Conservation (phyloP, 2,797 vertebrate species). For the Rousettus madagascariensis region DNA sequence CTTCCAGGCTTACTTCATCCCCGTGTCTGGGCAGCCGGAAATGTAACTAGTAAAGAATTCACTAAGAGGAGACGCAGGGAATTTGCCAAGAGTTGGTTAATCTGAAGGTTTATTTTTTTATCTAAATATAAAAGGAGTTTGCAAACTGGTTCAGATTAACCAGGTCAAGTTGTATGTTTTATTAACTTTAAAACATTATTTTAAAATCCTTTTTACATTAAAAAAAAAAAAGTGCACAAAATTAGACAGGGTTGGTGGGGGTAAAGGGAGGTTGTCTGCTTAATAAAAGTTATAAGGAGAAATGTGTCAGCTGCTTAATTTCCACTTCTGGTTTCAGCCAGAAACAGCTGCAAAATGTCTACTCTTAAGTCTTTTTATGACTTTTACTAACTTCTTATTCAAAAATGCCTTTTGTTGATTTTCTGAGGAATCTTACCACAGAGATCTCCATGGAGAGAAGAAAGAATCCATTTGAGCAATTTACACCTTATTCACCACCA, state of each 20-base stretch:
- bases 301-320: slow-evolving; percentile 57
- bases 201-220: slow-evolving; percentile 55
- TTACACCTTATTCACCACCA: not conserved
- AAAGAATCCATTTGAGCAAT: slow-evolving; percentile 35
- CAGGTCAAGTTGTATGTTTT: slow-evolving; percentile 69
- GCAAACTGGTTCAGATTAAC: slow-evolving; percentile 75
- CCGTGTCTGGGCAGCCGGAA: slow-evolving; percentile 72
- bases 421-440: slow-evolving; percentile 33
- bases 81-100: slow-evolving; percentile 76
- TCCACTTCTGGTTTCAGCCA: slow-evolving; percentile 50
- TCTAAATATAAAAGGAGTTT: slow-evolving; percentile 71
- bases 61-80: slow-evolving; percentile 48
- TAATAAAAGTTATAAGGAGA: slow-evolving; percentile 68
- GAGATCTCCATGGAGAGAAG: not conserved
- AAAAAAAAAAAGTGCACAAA: slow-evolving; percentile 26
- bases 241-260: slow-evolving; percentile 18
- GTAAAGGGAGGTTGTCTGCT: slow-evolving; percentile 58
- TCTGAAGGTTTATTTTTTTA: slow-evolving; percentile 72
- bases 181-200: slow-evolving; percentile 70
- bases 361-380: slow-evolving; percentile 56
- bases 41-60: slow-evolving; percentile 77
- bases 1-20: slow-evolving; percentile 71
- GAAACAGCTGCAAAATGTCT: slow-evolving; percentile 69
- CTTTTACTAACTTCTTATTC: slow-evolving; percentile 69
- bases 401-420: slow-evolving; percentile 61